These are phyloP conservation scores for Mnemiopsis leidyi DNA, from an alignment of 37 sponge, comb jelly and placozoan genomes.

Conservation along the genomic window DNA sequence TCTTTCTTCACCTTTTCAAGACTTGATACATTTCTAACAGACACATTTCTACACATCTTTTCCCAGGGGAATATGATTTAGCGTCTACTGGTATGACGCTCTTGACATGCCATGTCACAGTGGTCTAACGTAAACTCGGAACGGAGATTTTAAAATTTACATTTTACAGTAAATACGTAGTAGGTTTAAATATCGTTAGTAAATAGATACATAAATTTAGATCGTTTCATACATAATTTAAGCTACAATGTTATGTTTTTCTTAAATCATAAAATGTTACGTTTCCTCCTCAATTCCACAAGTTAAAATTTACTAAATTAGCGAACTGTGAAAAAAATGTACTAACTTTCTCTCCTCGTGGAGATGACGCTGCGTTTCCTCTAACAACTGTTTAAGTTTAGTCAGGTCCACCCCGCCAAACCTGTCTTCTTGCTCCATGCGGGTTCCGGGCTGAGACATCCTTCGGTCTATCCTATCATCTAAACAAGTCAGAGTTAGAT, in stretches of 20 bases:
- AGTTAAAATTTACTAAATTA: no score
- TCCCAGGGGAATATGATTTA: background rate
- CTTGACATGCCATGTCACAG: background rate
- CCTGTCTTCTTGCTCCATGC: background rate
- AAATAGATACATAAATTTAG: no score
- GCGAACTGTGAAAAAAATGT: no score
- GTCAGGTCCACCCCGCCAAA: slow-evolving; percentile 2
- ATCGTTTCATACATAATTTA: no score
- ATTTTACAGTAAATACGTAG: no score
- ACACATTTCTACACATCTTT: background rate
- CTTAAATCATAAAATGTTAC: no score
- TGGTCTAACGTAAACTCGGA: no score
- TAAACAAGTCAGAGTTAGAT: no score
- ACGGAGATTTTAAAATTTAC: no score
- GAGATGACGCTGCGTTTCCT: slow-evolving; percentile 24
- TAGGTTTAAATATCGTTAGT: no score
- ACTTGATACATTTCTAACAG: background rate
- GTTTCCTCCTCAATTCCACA: no score
- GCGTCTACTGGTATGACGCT: background rate
- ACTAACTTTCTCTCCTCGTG: slow-evolving; percentile 59
- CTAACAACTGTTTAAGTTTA: slow-evolving; percentile 39
- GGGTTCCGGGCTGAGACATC: background rate
- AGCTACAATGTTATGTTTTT: no score
- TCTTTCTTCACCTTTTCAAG: background rate
- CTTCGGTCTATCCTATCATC: background rate